These are phyloP conservation scores for Apamea epomidion DNA, from an alignment of 2,888 invertebrate species.

Conservation along the genomic window DNA sequence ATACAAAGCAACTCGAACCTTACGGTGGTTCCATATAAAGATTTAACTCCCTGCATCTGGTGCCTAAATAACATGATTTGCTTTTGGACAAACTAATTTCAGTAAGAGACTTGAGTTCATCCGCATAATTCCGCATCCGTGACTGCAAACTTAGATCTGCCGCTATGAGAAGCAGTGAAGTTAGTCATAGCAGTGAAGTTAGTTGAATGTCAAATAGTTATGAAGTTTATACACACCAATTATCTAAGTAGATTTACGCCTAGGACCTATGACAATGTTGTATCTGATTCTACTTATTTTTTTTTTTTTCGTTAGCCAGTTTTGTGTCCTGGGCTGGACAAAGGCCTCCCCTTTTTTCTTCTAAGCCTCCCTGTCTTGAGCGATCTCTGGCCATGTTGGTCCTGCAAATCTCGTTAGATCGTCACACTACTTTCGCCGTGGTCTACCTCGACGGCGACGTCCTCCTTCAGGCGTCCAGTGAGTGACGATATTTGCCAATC, in stretches of 20 bases:
- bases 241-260: constrained; percentile 3
- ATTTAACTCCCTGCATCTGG: neutral
- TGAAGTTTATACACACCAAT: neutral
- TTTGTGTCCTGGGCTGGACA: no score
- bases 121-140: constrained; percentile 37
- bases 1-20: neutral
- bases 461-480: no score
- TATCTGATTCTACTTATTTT: neutral
- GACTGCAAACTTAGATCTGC: constrained; percentile 21
- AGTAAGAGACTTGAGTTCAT: constrained; percentile 17
- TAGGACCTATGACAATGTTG: neutral
- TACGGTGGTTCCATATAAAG: neutral
- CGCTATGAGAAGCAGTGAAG: constrained; percentile 17
- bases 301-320: no score
- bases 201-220: constrained; percentile 30
- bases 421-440: no score
- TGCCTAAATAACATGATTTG: constrained; percentile 8
- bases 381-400: no score
- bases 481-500: no score
- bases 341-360: no score
- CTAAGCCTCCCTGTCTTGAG: no score
- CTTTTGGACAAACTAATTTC: constrained; percentile 23
- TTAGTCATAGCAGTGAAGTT: constrained; percentile 28
- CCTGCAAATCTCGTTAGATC: no score
- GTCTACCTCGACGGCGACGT: no score